These are phyloP conservation scores for Chelonia mydas DNA, from an alignment of 2,797 vertebrate genomes.

Conservation along the genomic window DNA sequence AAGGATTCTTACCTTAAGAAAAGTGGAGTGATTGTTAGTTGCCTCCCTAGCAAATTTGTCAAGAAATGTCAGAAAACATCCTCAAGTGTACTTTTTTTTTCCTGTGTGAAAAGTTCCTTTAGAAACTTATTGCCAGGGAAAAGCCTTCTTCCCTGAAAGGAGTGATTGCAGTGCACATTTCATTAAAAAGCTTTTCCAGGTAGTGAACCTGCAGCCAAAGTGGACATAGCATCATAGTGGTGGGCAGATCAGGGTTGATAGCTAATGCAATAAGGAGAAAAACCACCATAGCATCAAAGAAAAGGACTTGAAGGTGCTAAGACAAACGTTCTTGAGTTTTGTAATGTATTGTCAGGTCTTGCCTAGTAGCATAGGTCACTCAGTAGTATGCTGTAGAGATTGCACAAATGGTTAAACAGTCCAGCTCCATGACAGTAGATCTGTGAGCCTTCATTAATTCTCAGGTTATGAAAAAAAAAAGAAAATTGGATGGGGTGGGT, in stretches of 20 bases:
- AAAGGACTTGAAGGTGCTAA: constrained; percentile 15
- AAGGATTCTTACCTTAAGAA: neutral
- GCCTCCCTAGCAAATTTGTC: neutral
- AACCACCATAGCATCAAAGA: neutral
- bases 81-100: neutral
- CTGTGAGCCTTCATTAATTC: constrained; percentile 30
- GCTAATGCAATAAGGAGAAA: constrained; percentile 26
- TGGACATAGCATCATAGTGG: constrained; percentile 3
- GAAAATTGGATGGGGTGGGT: neutral
- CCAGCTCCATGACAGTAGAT: neutral
- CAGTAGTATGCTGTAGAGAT: neutral
- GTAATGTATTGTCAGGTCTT: neutral
- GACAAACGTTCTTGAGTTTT: neutral
- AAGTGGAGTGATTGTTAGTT: neutral
- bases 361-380: neutral
- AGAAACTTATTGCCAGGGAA: constrained; percentile 1
- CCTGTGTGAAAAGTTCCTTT: neutral
- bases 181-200: neutral
- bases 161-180: neutral
- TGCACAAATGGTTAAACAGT: neutral
- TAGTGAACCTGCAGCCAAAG: constrained; percentile 42
- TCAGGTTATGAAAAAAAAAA: neutral
- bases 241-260: constrained; percentile 35
- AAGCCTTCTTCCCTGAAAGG: neutral
- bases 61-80: neutral